Percentiles rank a stretch among this genome's conserved stretches.
phyloP scores from a whole-genome alignment of 2,797 vertebrate species.

The Lacerta viridis region DNA sequence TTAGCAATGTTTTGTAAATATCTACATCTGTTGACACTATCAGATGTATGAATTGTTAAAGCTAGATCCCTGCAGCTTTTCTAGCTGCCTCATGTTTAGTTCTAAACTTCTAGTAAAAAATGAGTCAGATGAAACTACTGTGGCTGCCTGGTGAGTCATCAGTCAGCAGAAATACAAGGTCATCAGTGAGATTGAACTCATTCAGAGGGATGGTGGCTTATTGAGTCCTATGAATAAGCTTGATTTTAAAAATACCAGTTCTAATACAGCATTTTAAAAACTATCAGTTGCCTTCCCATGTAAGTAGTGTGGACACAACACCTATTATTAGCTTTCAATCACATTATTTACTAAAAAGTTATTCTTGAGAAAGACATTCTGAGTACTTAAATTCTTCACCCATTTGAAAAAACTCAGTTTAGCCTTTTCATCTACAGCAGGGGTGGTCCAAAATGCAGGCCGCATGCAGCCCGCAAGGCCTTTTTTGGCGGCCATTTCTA shows the following conservation, averaged over 20 bases:
- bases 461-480: no score
- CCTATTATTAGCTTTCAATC: not conserved
- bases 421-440: not conserved
- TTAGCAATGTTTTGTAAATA: not conserved
- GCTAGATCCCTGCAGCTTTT: not conserved
- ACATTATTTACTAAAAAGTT: not conserved
- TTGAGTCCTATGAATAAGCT: not conserved
- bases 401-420: not conserved
- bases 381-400: not conserved
- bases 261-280: not conserved
- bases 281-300: not conserved
- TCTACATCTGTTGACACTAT: not conserved
- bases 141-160: not conserved
- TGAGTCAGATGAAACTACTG: not conserved
- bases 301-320: not conserved
- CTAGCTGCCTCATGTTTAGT: slow-evolving; percentile 9
- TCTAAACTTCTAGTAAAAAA: slow-evolving; percentile 9
- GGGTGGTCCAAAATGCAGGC: no score
- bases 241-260: not conserved
- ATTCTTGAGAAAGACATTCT: not conserved
- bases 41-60: not conserved
- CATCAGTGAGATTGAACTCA: not conserved
- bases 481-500: no score
- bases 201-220: not conserved
- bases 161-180: slow-evolving; percentile 11